Percentiles rank a stretch among this genome's conserved stretches.
phyloP scores from a whole-genome alignment of 1,140 invertebrate genomes.

The Neodiprion pinetum region DNA sequence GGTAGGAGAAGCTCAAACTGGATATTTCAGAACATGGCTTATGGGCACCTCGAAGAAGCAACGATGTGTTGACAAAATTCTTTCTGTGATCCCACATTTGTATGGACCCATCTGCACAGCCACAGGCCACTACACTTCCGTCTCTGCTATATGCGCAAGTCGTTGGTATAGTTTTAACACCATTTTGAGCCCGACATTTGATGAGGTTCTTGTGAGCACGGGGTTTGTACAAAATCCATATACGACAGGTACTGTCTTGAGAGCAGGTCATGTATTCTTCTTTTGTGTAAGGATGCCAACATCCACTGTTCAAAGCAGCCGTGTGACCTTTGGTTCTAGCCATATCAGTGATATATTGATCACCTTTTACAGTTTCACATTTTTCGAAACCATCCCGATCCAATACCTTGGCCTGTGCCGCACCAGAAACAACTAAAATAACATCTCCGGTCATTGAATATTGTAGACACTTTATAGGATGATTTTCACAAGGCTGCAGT shows the following conservation, averaged over 20 bases:
- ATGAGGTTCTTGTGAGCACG: constrained; percentile 85
- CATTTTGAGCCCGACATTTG: constrained; percentile 87
- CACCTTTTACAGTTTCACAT: constrained; percentile 94
- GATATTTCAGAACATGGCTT: constrained; percentile 82
- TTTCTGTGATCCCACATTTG: constrained; percentile 97
- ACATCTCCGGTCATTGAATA: constrained; percentile 95
- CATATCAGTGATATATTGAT: constrained; percentile 97
- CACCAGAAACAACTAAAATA: constrained; percentile 93
- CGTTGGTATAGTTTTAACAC: constrained; percentile 88
- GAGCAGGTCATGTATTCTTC: constrained; percentile 96
- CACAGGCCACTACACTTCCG: constrained; percentile 88
- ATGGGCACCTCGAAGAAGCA: constrained; percentile 83
- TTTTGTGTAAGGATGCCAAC: constrained; percentile 91
- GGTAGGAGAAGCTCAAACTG: constrained; percentile 87
- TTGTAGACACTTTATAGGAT: constrained; percentile 89
- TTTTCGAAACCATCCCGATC: constrained; percentile 97
- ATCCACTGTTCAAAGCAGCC: constrained; percentile 87
- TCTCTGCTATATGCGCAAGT: constrained; percentile 86
- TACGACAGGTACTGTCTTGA: constrained; percentile 88
- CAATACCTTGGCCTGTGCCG: constrained; percentile 90
- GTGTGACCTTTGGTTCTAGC: constrained; percentile 95
- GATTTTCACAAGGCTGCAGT: constrained; percentile 92
- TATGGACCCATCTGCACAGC: constrained; percentile 94
- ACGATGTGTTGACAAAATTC: constrained; percentile 81
- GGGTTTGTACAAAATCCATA: constrained; percentile 86